A percentile compares a stretch with the other conserved stretches of the same genome.
These are phyloP conservation scores for Hesperia comma DNA, from an alignment of 2,888 invertebrate genomes.

Conservation along the genomic window DNA sequence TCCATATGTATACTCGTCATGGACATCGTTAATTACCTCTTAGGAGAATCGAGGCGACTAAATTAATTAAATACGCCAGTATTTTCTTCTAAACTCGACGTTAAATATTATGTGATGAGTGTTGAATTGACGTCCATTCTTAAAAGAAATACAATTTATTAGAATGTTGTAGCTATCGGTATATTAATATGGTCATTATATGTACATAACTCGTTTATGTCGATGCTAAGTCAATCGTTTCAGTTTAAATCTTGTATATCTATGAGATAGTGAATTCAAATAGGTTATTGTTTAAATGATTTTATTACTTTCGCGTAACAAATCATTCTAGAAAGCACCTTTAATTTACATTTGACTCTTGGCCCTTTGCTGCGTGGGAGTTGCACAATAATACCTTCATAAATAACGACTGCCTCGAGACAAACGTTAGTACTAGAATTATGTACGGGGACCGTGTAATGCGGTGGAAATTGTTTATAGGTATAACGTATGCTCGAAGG, in stretches of 20 bases:
- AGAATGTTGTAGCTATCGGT: background rate
- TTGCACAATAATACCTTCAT: slow-evolving; percentile 39
- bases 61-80: slow-evolving; percentile 30
- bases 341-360: slow-evolving; percentile 37
- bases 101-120: slow-evolving; percentile 19
- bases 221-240: no score
- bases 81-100: slow-evolving; percentile 14
- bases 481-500: slow-evolving; percentile 4
- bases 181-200: no score
- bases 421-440: slow-evolving; percentile 35
- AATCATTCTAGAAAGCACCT: slow-evolving; percentile 35
- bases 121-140: slow-evolving; percentile 17
- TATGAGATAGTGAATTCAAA: slow-evolving; percentile 9
- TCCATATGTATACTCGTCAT: slow-evolving; percentile 41
- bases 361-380: slow-evolving; percentile 37
- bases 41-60: slow-evolving; percentile 28
- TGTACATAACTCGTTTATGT: no score
- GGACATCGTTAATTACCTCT: slow-evolving; percentile 44
- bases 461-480: slow-evolving; percentile 24
- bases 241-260: no score
- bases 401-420: slow-evolving; percentile 36
- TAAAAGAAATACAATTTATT: slow-evolving; percentile 5
- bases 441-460: slow-evolving; percentile 34
- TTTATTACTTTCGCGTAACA: slow-evolving; percentile 23
- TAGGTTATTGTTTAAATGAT: slow-evolving; percentile 28